These are phyloP conservation scores for Pygoscelis adeliae DNA, from an alignment of 2,113 vertebrate genomes.

Conservation along the genomic window DNA sequence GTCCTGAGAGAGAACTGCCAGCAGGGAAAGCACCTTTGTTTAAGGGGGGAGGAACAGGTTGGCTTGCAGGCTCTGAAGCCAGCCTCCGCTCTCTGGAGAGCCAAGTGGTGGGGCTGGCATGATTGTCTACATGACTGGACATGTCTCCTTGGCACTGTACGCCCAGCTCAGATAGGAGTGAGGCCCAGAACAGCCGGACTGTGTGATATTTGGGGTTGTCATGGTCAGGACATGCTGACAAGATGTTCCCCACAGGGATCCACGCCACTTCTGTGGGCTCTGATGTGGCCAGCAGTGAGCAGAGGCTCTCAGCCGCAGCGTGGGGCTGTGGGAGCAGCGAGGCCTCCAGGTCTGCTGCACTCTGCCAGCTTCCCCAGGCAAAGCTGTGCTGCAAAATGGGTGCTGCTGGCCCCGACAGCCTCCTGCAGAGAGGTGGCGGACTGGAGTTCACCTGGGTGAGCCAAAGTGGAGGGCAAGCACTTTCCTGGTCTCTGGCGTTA, in stretches of 20 bases:
- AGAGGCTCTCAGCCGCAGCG: neutral
- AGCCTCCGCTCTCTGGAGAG: neutral
- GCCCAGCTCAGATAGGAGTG: neutral
- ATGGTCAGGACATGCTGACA: neutral
- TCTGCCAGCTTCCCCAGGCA: neutral
- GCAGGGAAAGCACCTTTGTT: neutral
- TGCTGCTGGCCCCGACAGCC: neutral
- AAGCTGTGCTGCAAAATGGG: neutral
- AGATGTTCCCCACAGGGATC: neutral
- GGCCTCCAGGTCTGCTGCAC: neutral
- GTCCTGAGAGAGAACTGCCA: neutral
- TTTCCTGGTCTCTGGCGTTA: neutral
- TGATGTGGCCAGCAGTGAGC: neutral
- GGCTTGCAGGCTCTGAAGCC: neutral
- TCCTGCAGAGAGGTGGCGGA: neutral
- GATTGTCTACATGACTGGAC: neutral
- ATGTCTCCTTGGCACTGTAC: neutral
- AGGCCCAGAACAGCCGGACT: neutral
- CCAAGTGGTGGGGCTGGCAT: neutral
- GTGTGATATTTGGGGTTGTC: neutral
- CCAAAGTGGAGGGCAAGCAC: neutral
- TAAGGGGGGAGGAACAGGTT: neutral
- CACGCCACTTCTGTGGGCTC: neutral
- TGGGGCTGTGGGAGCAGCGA: neutral
- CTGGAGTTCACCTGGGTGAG: neutral